Evolutionary conservation across 2,888 invertebrate genomes (phyloP), one percentile per base, ranked within the genome.

Genomic region (Eristalis pertinax): DNA sequence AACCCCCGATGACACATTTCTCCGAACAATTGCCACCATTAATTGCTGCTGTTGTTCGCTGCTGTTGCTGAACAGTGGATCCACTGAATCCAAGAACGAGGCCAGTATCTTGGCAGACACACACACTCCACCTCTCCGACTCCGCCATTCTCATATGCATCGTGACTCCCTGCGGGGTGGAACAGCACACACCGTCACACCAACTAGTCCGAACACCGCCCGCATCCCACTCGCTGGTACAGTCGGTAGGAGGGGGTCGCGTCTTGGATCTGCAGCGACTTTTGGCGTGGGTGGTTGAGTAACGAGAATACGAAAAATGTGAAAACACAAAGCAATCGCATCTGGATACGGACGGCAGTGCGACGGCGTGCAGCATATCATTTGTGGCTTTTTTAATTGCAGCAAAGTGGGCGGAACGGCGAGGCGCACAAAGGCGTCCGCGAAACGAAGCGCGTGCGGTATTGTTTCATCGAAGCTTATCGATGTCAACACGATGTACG

Each of bases 401-500:
- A 82, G 77, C 77, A 77, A 85, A 65, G 85, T 85, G 81, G 81
- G 81, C 72, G 75, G 78, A 75, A 50, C 50, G 50, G 50, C 50
- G 50, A n/a, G 50, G 50, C 35, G 68, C 75, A 56, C 32, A 32
- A 32, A 32, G 32, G 5, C 29, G 5, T 29, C 29, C 29, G 29
- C 29, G 29, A 65, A 62, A 1, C 68, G 67, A 72, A n/a, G 26
- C 43, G 58, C 35, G 22, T 74, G 70, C 81, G 58, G 81, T 73
- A 72, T 77, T 82, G 85, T 85, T 82, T 35, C 73, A 64, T 73
- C 26, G 70, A 62, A 65, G 72, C 68, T 80, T 87, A 84, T 80
- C 60, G 84, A 87, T 87, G 87, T 87, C 87, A 87, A 87, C 87
- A 87, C 75, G 84, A 80, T 87, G 87, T 87, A 80, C 76, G 76